Conservation (phyloP, 1,140 invertebrate genomes). For the Trinorchestia longiramus region DNA sequence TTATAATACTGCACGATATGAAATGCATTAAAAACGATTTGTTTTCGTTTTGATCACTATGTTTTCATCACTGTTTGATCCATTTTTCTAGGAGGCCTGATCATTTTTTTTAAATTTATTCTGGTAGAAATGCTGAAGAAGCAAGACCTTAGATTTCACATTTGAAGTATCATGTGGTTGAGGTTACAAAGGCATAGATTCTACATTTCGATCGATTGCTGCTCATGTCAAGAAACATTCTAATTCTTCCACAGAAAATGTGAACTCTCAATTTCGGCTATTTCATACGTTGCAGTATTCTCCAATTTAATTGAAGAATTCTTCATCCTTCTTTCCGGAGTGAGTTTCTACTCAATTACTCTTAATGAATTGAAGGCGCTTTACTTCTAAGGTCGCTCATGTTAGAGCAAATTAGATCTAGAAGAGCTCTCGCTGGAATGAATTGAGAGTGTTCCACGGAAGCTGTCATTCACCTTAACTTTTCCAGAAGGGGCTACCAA, state of each 20-base stretch:
- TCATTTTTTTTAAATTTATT: too few species aligned
- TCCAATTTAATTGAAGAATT: neutral
- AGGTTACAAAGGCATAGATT: too few species aligned
- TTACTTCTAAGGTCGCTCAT: neutral
- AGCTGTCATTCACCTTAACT: neutral
- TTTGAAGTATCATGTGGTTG: too few species aligned
- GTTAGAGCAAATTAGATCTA: neutral
- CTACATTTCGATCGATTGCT: too few species aligned
- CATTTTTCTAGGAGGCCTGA: too few species aligned
- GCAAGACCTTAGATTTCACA: too few species aligned
- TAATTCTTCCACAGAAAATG: neutral
- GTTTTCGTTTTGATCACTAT: too few species aligned
- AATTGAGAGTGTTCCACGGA: neutral
- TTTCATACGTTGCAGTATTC: neutral
- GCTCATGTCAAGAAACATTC: too few species aligned
- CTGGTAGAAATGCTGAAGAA: too few species aligned
- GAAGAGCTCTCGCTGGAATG: neutral
- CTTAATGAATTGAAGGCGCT: neutral
- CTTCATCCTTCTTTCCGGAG: neutral
- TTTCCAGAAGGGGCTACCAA: neutral
- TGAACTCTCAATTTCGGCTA: neutral
- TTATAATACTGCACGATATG: too few species aligned
- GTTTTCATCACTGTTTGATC: too few species aligned
- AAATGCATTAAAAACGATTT: too few species aligned
- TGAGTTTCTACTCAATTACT: neutral